These are phyloP conservation scores for Petrophora chlorosata DNA, from an alignment of 2,888 invertebrate species.

Conservation along the genomic window DNA sequence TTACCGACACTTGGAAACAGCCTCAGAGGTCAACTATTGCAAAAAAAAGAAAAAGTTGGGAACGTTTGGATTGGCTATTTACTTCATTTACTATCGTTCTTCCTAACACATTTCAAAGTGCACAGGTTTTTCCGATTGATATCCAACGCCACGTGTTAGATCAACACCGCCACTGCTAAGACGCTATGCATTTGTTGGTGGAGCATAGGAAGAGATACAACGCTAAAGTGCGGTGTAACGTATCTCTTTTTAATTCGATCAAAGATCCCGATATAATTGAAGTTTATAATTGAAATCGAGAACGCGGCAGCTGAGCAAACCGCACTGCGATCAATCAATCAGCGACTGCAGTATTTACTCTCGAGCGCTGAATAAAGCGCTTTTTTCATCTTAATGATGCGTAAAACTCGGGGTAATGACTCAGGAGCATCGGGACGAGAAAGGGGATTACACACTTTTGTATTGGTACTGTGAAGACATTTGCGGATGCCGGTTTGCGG, in stretches of 20 bases:
- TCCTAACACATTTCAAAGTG: no score
- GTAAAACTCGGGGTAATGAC: conserved; percentile 14
- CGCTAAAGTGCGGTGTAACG: neutral
- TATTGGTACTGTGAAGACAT: neutral
- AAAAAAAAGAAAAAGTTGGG: no score
- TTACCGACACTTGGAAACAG: no score
- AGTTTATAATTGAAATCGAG: conserved; percentile 23
- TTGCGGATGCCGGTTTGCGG: neutral
- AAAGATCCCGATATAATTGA: conserved; percentile 7
- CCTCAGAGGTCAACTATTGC: no score
- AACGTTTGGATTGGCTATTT: no score
- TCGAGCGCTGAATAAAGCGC: conserved; percentile 8
- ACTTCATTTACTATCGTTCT: no score
- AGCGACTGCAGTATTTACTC: conserved; percentile 17
- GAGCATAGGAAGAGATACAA: neutral
- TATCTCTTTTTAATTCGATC: neutral
- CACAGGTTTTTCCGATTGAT: no score
- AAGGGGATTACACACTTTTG: neutral
- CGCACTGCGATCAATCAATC: conserved; percentile 22
- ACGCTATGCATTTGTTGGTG: no score
- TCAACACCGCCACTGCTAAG: no score
- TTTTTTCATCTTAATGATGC: conserved; percentile 20
- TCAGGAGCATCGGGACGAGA: neutral
- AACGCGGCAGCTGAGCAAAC: conserved; percentile 19
- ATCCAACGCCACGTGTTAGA: no score